These are phyloP conservation scores for Tragelaphus imberbis DNA, from an alignment of 2,113 vertebrate genomes.

Conservation along the genomic window DNA sequence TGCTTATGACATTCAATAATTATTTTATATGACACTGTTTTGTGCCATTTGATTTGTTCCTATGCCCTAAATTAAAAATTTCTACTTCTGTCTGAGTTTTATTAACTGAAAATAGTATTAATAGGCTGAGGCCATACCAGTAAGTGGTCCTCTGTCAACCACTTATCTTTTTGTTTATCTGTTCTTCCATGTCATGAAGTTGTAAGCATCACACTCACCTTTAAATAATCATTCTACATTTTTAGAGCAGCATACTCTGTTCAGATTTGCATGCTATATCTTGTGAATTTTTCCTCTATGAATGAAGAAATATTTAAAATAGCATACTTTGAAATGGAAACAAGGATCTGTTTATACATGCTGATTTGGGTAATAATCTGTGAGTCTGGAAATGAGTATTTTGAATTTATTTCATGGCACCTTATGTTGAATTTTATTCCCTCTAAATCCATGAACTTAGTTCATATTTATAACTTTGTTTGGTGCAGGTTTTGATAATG, in stretches of 20 bases:
- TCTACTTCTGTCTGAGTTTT: conserved; percentile 61
- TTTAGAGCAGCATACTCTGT: background rate
- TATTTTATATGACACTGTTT: conserved; percentile 61
- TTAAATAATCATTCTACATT: conserved; percentile 57
- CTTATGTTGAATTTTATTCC: background rate
- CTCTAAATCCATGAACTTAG: background rate
- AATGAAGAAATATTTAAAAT: conserved; percentile 53
- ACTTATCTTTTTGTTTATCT: conserved; percentile 62
- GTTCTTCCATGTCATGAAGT: conserved; percentile 56
- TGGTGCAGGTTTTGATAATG: background rate
- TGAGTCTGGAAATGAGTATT: conserved; percentile 23
- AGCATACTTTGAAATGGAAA: conserved; percentile 37
- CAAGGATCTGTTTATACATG: conserved; percentile 17
- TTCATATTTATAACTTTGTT: conserved; percentile 40
- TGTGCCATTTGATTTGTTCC: conserved; percentile 56
- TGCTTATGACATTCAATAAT: conserved; percentile 52
- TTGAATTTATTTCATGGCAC: conserved; percentile 34
- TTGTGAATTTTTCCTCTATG: conserved; percentile 18
- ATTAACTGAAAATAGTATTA: conserved; percentile 55
- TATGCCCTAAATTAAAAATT: conserved; percentile 59
- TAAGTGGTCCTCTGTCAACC: conserved; percentile 48
- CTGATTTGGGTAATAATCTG: conserved; percentile 21
- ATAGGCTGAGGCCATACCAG: background rate
- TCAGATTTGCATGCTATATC: conserved; percentile 20
- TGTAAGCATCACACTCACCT: conserved; percentile 47